phyloP scores from a whole-genome alignment of 1,140 invertebrate species.

The Cydia amplana region DNA sequence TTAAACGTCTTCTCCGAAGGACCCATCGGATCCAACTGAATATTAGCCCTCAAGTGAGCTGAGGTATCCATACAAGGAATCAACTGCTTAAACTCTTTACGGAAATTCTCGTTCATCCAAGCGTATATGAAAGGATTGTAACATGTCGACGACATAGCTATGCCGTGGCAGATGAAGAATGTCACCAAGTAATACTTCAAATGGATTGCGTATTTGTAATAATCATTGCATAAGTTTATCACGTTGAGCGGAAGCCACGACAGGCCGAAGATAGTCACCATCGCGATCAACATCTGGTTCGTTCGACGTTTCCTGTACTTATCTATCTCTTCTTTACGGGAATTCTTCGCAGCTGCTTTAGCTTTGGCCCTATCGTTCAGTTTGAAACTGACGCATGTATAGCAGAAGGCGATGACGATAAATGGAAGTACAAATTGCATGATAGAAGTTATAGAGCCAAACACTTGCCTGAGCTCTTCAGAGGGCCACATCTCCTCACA shows the following conservation, averaged over 20 bases:
- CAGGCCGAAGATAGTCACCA: conserved; percentile 97
- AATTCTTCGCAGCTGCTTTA: conserved; percentile 88
- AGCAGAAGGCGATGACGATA: conserved; percentile 96
- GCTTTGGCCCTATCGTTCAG: conserved; percentile 87
- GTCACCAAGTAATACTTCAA: conserved; percentile 92
- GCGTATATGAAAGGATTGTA: conserved; percentile 96
- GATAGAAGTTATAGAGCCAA: conserved; percentile 91
- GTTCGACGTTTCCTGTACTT: conserved; percentile 88
- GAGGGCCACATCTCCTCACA: conserved; percentile 96
- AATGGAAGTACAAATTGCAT: conserved; percentile 98
- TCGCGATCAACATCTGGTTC: conserved; percentile 97
- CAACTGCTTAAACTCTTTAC: conserved; percentile 96
- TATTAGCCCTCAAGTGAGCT: conserved; percentile 59
- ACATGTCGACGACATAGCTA: conserved; percentile 98
- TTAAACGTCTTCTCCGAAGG: conserved; percentile 86
- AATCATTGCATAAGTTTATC: conserved; percentile 93
- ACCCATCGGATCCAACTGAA: conserved; percentile 69
- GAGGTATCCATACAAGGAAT: conserved; percentile 86
- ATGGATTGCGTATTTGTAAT: conserved; percentile 84
- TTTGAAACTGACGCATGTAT: conserved; percentile 94
- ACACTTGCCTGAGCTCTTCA: conserved; percentile 87
- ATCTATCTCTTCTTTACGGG: conserved; percentile 87
- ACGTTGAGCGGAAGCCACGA: conserved; percentile 98
- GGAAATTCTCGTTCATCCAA: conserved; percentile 98
- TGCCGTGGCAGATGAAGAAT: conserved; percentile 94